Evolutionary conservation across 2,888 invertebrate species (phyloP).

Genomic region (Eustalomyia histrio): DNA sequence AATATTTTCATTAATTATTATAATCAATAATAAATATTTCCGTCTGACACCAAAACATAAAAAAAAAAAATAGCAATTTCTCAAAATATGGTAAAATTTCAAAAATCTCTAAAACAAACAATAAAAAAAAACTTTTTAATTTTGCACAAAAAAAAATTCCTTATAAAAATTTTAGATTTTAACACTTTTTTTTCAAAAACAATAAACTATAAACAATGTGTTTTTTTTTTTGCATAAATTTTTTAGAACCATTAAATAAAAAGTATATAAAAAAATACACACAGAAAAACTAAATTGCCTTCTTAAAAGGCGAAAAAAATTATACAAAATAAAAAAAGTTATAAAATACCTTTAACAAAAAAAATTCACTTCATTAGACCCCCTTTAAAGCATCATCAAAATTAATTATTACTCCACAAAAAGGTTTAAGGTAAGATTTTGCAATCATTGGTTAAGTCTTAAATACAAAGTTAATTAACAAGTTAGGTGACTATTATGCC

Average conservation of each 20-base stretch:
- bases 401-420: neutral
- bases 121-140: neutral
- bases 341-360: too few relatives aligned
- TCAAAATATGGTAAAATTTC: neutral
- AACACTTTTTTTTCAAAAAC: neutral
- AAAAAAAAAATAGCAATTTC: neutral
- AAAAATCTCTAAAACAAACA: neutral
- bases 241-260: neutral
- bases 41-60: constrained; percentile 30
- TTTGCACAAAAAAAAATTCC: neutral
- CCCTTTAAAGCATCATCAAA: neutral
- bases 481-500: too few relatives aligned
- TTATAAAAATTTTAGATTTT: neutral
- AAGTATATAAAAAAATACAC: neutral
- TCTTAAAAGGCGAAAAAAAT: neutral
- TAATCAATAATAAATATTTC: constrained; percentile 27
- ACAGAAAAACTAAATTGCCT: neutral
- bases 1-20: constrained; percentile 10
- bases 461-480: too few relatives aligned
- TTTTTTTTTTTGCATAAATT: neutral
- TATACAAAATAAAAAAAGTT: too few relatives aligned
- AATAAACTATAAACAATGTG: neutral
- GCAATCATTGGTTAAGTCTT: too few relatives aligned
- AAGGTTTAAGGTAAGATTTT: too few relatives aligned
- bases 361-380: too few relatives aligned